Evolutionary conservation across 2,888 invertebrate genomes (phyloP), one percentile per base, ranked within the genome.

Genomic region (Nomada ferruginata): DNA sequence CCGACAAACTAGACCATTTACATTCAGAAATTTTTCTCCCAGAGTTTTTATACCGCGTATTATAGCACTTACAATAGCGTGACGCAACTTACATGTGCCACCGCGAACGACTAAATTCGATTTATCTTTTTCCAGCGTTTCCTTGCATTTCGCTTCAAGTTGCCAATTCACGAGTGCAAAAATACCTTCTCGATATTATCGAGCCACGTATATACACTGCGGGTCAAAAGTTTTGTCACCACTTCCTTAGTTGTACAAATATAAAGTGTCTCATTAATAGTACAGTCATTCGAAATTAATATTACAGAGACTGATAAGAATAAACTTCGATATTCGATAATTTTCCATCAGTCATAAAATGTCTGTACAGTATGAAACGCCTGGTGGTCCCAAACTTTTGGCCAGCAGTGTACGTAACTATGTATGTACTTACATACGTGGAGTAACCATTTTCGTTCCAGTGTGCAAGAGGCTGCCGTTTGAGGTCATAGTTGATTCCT

Each of bases 401-500:
- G 36, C 7, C 36, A 36, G 36, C 36, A 36, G 36, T 36, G 36
- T 36, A 36, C 36, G 36, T 36, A 36, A 36, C 36, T 36, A 36
- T 59, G 18, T 11, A 20, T 57, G 20, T 57, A 57, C 26, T 42
- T 18, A 18, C 23, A 9, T 26, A 26, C 44, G n/a, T 10, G 44
- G 11, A 36, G 50, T 52, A 69, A 70, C 52, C 44, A 77, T 83
- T 73, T 66, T 81, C 70, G 64, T 76, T 73, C 50, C 65, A 68
- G 76, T 64, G 60, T 36, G 44, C 50, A 57, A 29, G 72, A 70
- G 74, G 68, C 73, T 69, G 74, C 73, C 68, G 84, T 84, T 82
- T 82, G 61, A 75, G 84, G 84, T 85, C 85, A 82, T 82, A 85
- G 85, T 85, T 85, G 85, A 85, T 75, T 76, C 82, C 60, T 52